A percentile compares a stretch with the other conserved stretches of the same genome.
Conservation (phyloP, 2,113 vertebrate species). For the Rhea pennata region DNA sequence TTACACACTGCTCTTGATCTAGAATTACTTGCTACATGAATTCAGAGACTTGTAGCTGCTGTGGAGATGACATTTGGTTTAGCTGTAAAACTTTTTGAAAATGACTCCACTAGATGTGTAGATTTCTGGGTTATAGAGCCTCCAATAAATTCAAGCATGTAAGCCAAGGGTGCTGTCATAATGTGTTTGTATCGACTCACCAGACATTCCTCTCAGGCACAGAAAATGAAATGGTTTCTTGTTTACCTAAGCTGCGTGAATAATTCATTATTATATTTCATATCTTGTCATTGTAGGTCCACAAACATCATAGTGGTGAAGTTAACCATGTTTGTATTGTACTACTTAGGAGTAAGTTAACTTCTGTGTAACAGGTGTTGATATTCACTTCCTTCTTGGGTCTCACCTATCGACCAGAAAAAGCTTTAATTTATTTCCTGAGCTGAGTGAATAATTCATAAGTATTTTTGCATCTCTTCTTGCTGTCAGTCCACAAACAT, state of each 20-base stretch:
- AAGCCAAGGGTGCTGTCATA: neutral
- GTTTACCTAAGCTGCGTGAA: neutral
- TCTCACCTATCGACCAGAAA: neutral
- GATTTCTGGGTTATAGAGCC: neutral
- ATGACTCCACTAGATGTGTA: neutral
- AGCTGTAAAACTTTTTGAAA: neutral
- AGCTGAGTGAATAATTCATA: conserved; percentile 39
- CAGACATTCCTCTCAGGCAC: neutral
- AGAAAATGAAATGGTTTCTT: neutral
- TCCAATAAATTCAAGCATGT: neutral
- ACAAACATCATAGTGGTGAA: neutral
- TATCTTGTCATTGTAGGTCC: neutral
- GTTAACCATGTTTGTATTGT: neutral
- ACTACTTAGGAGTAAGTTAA: neutral
- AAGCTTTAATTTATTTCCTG: conserved; percentile 32
- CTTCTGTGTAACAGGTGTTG: neutral
- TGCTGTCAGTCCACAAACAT: neutral
- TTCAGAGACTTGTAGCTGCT: accelerated
- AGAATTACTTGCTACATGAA: neutral
- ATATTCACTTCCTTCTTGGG: neutral
- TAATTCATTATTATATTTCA: neutral
- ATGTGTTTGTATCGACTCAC: accelerated
- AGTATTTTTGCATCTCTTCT: neutral
- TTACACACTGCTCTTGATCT: neutral
- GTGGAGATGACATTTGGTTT: neutral